A percentile compares a stretch with the other conserved stretches of the same genome.
These are phyloP conservation scores for Enteromius afrohamiltoni DNA, from an alignment of 2,797 vertebrate species.

Conservation along the genomic window DNA sequence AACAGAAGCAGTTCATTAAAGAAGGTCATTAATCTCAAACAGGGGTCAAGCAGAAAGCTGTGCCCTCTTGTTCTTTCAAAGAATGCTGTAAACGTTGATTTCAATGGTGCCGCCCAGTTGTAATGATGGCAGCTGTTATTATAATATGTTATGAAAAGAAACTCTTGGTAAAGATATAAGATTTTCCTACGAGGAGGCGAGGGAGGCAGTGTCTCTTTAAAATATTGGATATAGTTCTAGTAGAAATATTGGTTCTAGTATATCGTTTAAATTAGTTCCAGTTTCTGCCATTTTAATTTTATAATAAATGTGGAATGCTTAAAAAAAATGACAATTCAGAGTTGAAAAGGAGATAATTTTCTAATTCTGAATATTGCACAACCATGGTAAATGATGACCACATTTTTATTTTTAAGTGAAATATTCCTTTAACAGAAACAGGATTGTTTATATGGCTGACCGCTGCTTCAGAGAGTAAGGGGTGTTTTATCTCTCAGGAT, in stretches of 20 bases:
- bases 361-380: not conserved
- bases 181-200: too few species aligned
- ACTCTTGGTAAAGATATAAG: not conserved
- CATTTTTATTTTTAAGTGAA: not conserved
- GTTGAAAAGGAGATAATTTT: not conserved
- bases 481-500: conserved; percentile 1
- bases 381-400: not conserved
- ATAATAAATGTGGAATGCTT: too few species aligned
- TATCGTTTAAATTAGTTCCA: too few species aligned
- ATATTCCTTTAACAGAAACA: not conserved
- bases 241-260: too few species aligned
- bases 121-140: conserved; percentile 5
- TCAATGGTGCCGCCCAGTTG: not conserved
- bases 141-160: not conserved
- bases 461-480: not conserved
- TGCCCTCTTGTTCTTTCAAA: conserved; percentile 16
- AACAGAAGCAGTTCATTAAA: conserved; percentile 36
- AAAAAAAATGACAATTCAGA: not conserved
- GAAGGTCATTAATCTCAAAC: conserved; percentile 46
- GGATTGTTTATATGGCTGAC: not conserved
- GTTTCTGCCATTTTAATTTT: too few species aligned
- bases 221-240: too few species aligned
- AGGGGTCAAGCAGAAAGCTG: conserved; percentile 40
- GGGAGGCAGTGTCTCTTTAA: too few species aligned
- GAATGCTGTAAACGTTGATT: not conserved